Base-by-base conservation (phyloP, 2,113 vertebrate genomes). In the Corynorhinus townsendii region DNA sequence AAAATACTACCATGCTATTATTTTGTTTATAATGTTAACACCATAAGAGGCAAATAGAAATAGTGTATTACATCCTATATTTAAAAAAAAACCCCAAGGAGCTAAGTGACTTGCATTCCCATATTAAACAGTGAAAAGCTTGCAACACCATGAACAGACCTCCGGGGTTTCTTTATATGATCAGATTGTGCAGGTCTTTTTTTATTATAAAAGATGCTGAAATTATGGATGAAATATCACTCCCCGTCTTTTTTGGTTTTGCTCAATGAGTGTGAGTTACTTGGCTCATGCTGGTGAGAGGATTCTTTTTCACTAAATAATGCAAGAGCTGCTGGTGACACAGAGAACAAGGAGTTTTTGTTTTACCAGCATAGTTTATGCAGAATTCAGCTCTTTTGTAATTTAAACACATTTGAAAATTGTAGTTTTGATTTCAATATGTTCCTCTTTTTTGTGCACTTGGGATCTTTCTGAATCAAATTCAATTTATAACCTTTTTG, bases 301-400 rank as follows among this genome's bases (percentile, higher is more conserved):
- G 81, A 90, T 97, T 88, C 30, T 77, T 95, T 96, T 92, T n/a
- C 94, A 95, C 86, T 95, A 95, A 96, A 95, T 96, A 97, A 96
- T 97, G 86, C 82, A 96, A 69, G 86, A 47, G n/a, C 62, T 92
- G 68, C 73, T 91, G 26, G 69, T 49, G 59, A 76, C 81, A 82
- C 33, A 82, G 81, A 85, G 71, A 91, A 82, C 40, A 93, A 90
- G 68, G n/a, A 68, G 20, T 30, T 88, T 96, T 81, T 92, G 59
- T 89, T 91, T 68, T 45, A 69, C 7, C 5, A 83, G 49, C 20
- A 75, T 40, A 89, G 59, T 8, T 95, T 56, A 76, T 35, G 24
- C 4, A 43, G 49, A 91, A 84, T 75, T 86, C 33, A 38, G 49
- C n/a, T 83, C 59, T 66, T 94, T 91, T 86, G 30, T 71, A 83